Percentiles rank a stretch among this genome's conserved stretches.
phyloP scores from a whole-genome alignment of 2,113 vertebrate genomes.

The Aldabrachelys gigantea region DNA sequence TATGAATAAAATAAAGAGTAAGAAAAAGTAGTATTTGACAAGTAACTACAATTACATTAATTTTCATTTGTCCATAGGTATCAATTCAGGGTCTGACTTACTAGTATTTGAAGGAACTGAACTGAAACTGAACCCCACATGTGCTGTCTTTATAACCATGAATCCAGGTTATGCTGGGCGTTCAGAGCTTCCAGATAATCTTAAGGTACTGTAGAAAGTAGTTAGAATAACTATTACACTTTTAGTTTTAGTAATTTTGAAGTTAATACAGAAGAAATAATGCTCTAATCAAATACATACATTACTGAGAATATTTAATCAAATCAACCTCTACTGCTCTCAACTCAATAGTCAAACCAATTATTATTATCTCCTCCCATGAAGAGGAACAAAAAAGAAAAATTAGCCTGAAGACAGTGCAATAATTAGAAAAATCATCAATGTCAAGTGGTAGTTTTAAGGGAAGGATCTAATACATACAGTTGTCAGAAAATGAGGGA shows the following conservation, averaged over 20 bases:
- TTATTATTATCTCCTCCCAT: neutral
- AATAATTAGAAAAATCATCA: neutral
- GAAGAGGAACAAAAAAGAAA: neutral
- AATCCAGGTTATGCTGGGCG: slow-evolving; percentile 94
- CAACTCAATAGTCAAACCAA: neutral
- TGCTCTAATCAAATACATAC: neutral
- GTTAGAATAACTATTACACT: neutral
- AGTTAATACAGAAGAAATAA: neutral
- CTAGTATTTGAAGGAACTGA: slow-evolving; percentile 92
- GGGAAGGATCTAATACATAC: neutral
- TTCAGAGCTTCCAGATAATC: slow-evolving; percentile 92
- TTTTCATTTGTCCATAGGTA: slow-evolving; percentile 77
- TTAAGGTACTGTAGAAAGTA: slow-evolving; percentile 83
- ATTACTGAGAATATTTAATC: neutral
- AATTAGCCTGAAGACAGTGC: neutral
- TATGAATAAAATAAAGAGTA: neutral
- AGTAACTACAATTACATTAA: neutral
- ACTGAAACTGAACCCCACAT: slow-evolving; percentile 88
- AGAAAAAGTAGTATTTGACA: neutral
- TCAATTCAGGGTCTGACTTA: slow-evolving; percentile 80
- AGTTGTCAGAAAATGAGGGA: neutral
- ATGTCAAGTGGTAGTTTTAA: neutral
- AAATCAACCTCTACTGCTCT: neutral
- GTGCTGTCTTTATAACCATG: slow-evolving; percentile 94
- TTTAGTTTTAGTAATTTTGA: neutral